Base-by-base conservation (phyloP, 1,140 invertebrate genomes). In the Stegodyphus mimosarum region DNA sequence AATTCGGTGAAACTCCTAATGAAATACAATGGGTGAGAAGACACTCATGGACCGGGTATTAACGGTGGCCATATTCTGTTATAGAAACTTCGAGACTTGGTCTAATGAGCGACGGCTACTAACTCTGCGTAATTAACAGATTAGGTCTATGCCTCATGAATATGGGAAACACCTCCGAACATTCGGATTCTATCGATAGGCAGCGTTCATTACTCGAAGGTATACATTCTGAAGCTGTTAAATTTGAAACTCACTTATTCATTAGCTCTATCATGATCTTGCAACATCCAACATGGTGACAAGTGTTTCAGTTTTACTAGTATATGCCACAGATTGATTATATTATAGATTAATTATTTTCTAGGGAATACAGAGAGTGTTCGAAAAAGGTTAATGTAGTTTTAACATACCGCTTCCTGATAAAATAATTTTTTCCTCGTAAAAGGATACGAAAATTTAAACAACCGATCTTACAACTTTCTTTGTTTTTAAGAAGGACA, bases 151-250 rank as follows among this genome's bases (percentile, higher is more conserved):
- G 5, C 76, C 76, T 79, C 76, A 79, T 79, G 76, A 79, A 79
- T 79, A 79, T 79, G 76, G 76, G 76, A 70, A 53, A 79, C 76
- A 69, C 76, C 74, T 70, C 76, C 64, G 55, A 79, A 69, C 76
- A 79, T 79, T 79, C 76, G 18, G 66, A 77, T 69, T 79, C 66
- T 49, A 79, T 70, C 55, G 76, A 79, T 79, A 70, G 64, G 50
- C 51, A 3, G 66, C 55, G 17, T 79, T 79, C 66, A 70, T 79
- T 79, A 79, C 76, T 51, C 6, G 18, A 52, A 79, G 76, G 70
- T 79, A 79, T 64, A 79, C 76, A 79, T 79, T 69, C 64, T 64
- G 74, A n/a, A 53, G 48, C 15, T 55, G 66, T 15, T 17, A 79
- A 17, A 55, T 79, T 79, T 79, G 9, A 79, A 70, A 79, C 63